Conservation (phyloP, 2,797 vertebrate genomes). For the Artibeus jamaicensis region DNA sequence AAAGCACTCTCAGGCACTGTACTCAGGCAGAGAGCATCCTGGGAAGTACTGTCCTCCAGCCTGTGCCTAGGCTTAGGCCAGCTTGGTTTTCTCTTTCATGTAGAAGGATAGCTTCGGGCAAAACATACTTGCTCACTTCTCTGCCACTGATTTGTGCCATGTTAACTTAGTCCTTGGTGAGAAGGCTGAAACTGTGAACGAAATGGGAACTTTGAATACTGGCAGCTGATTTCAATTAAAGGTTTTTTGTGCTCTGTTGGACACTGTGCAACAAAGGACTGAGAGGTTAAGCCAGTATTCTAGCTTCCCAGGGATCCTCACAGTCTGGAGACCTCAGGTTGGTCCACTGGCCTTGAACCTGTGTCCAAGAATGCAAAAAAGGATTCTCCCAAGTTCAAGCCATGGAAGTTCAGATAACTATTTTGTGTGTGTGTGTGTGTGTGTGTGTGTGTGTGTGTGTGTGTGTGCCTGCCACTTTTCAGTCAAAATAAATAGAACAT, state of each 20-base stretch:
- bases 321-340: not conserved
- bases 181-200: not conserved
- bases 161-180: not conserved
- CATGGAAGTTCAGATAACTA: not conserved
- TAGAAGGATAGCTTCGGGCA: not conserved
- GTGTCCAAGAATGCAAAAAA: not conserved
- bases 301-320: not conserved
- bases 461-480: not conserved
- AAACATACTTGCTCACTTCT: not conserved
- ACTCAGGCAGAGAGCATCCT: not conserved
- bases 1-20: not conserved
- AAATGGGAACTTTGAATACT: not conserved
- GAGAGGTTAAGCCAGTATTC: not conserved
- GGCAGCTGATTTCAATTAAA: slow-evolving; percentile 5
- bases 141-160: not conserved
- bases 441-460: not conserved
- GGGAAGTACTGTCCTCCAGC: not conserved
- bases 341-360: not conserved
- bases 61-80: not conserved
- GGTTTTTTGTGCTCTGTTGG: not conserved
- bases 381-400: not conserved
- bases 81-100: slow-evolving; percentile 15
- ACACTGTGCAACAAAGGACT: not conserved
- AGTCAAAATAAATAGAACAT: slow-evolving; percentile 45
- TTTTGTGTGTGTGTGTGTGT: not conserved